Percentiles rank a stretch among this genome's conserved stretches.
phyloP scores from a whole-genome alignment of 2,888 invertebrate species.

The Oasisia sp. region DNA sequence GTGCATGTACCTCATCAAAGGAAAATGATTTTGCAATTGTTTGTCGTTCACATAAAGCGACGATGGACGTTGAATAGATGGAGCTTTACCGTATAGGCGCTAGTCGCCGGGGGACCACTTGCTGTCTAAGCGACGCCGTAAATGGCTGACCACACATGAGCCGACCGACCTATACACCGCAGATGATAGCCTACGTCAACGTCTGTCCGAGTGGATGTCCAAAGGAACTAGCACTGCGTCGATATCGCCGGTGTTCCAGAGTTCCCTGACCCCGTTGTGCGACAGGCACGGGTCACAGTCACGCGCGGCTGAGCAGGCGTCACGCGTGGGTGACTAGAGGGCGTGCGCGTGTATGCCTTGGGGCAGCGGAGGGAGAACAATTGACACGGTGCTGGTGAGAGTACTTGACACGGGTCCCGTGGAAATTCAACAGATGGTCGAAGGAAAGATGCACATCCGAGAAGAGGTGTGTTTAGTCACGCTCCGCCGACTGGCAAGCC shows the following conservation, averaged over 20 bases:
- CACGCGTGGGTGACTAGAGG: not conserved
- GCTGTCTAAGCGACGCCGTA: not conserved
- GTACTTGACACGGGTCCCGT: not conserved
- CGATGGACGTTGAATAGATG: not conserved
- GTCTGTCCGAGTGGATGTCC: not conserved
- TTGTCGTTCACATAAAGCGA: not conserved
- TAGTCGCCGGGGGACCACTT: not conserved
- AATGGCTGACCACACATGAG: not conserved
- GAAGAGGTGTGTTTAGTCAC: not conserved
- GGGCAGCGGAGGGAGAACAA: not conserved
- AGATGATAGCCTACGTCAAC: not conserved
- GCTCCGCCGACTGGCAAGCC: not conserved
- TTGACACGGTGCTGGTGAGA: not conserved
- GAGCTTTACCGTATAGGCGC: not conserved
- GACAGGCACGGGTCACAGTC: not conserved
- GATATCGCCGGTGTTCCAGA: not conserved
- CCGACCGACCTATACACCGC: not conserved
- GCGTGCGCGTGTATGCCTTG: not conserved
- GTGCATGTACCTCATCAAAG: not conserved
- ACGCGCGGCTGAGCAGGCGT: not conserved
- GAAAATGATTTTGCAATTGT: slow-evolving; percentile 9
- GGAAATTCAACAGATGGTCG: not conserved
- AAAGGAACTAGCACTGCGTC: not conserved
- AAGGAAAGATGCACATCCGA: slow-evolving; percentile 9
- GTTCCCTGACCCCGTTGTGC: not conserved